Evolutionary conservation across 2,797 vertebrate species (phyloP).

Genomic region (Margarornis squamiger): DNA sequence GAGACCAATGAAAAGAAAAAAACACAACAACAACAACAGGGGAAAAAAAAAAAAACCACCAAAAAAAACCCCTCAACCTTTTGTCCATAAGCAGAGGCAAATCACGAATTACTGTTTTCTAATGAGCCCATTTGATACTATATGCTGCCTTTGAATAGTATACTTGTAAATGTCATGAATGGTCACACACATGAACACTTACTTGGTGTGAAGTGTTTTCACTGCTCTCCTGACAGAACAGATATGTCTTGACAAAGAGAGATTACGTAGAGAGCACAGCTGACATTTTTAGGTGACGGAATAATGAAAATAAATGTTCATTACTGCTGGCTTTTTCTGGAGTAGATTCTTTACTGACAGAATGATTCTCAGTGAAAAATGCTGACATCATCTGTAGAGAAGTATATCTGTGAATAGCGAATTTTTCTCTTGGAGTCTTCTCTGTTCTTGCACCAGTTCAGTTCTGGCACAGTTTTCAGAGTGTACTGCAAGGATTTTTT

Average conservation of each 20-base stretch:
- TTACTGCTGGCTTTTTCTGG: background rate
- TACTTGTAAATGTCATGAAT: background rate
- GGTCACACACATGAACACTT: background rate
- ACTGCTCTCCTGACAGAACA: background rate
- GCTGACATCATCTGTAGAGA: background rate
- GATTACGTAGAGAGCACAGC: background rate
- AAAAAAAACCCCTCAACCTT: accelerated
- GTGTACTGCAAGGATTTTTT: background rate
- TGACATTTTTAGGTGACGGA: constrained; percentile 41
- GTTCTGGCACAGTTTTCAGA: background rate
- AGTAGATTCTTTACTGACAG: constrained; percentile 15
- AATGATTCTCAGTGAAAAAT: constrained; percentile 13
- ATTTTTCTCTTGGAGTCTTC: background rate
- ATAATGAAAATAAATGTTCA: background rate
- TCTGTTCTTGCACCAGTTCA: background rate
- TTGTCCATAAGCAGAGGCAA: constrained; percentile 25
- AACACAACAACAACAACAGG: background rate
- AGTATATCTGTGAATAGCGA: background rate
- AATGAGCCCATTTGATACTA: background rate
- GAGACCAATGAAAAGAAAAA: constrained; percentile 23
- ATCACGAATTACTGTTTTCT: constrained; percentile 24
- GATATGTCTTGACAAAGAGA: background rate
- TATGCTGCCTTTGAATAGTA: constrained; percentile 20
- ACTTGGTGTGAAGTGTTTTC: constrained; percentile 46
- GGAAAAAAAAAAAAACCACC: background rate